Percentiles rank a stretch among this genome's conserved stretches.
These are phyloP conservation scores for Camptogramma bilineatum DNA, from an alignment of 2,888 invertebrate species.

Conservation along the genomic window DNA sequence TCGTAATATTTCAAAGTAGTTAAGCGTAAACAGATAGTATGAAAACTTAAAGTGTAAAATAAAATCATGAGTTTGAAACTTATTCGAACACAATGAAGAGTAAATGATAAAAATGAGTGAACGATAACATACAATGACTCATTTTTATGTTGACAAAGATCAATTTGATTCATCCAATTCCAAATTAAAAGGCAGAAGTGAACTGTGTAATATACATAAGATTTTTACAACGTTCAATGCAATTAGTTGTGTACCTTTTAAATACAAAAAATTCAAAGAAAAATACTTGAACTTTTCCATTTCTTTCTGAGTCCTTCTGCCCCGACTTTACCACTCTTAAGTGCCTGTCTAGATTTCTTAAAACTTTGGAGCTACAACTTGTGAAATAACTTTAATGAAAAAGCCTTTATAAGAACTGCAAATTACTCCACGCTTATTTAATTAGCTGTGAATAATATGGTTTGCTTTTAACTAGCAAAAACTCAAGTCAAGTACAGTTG, in stretches of 20 bases:
- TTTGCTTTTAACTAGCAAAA: neutral
- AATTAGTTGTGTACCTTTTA: slow-evolving; percentile 20
- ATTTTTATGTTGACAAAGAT: too few relatives aligned
- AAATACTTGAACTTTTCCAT: slow-evolving; percentile 50
- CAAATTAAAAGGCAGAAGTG: neutral
- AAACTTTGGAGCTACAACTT: slow-evolving; percentile 25
- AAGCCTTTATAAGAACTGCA: slow-evolving; percentile 10
- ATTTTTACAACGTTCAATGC: slow-evolving; percentile 9
- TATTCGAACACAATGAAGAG: too few relatives aligned
- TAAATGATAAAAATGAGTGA: too few relatives aligned
- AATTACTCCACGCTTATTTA: slow-evolving; percentile 12
- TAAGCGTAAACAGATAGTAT: too few relatives aligned
- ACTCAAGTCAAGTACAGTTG: neutral
- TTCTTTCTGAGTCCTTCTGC: slow-evolving; percentile 50
- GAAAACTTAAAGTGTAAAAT: too few relatives aligned
- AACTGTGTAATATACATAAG: neutral
- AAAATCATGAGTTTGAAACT: too few relatives aligned
- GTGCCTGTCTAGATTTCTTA: slow-evolving; percentile 30
- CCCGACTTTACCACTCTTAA: slow-evolving; percentile 40
- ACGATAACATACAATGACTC: too few relatives aligned
- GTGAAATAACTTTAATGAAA: slow-evolving; percentile 23
- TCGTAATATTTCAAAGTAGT: too few relatives aligned
- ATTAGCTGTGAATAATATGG: slow-evolving; percentile 1
- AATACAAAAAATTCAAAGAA: slow-evolving; percentile 30
- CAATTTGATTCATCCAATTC: too few relatives aligned